Evolutionary conservation across 2,888 invertebrate genomes (phyloP).

Genomic region (Athrips mouffetella): DNA sequence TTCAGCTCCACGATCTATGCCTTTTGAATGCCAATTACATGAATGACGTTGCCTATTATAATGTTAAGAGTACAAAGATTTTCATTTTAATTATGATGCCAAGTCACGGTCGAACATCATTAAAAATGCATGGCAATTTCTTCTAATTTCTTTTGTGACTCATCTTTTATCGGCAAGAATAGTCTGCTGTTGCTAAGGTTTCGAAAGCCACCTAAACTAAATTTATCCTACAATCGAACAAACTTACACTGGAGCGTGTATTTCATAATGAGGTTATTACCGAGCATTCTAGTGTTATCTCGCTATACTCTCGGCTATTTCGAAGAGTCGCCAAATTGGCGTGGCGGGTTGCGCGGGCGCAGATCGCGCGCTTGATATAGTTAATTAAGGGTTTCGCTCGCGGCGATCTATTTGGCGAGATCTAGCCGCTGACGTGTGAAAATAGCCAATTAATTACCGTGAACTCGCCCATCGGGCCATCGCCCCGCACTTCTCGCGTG

Average conservation of each 20-base stretch:
- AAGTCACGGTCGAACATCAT: slow-evolving; percentile 7
- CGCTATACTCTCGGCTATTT: slow-evolving; percentile 49
- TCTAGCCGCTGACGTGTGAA: slow-evolving; percentile 77
- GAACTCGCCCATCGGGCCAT: slow-evolving; percentile 56
- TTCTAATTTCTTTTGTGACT: slow-evolving; percentile 2
- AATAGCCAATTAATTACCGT: slow-evolving; percentile 78
- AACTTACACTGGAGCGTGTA: slow-evolving; percentile 57
- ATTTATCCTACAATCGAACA: slow-evolving; percentile 52
- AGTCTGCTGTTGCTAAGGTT: slow-evolving; percentile 1
- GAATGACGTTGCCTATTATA: slow-evolving; percentile 7
- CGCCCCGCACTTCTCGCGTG: slow-evolving; percentile 51
- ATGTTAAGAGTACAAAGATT: not conserved
- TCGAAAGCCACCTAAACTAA: not conserved
- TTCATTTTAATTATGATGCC: slow-evolving; percentile 1
- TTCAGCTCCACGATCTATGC: not conserved
- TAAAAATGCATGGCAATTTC: slow-evolving; percentile 4
- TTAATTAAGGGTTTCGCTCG: slow-evolving; percentile 72
- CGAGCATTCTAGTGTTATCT: slow-evolving; percentile 68
- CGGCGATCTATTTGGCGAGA: slow-evolving; percentile 76
- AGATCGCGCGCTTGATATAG: slow-evolving; percentile 68
- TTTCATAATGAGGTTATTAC: slow-evolving; percentile 77
- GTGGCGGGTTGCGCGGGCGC: slow-evolving; percentile 69
- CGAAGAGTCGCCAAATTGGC: slow-evolving; percentile 68
- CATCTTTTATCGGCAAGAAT: slow-evolving; percentile 13
- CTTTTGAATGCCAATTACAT: slow-evolving; percentile 13